Percentiles rank a stretch among this genome's conserved stretches.
These are phyloP conservation scores for Cecidostiba fungosa DNA, from an alignment of 2,888 invertebrate genomes.

Conservation along the genomic window DNA sequence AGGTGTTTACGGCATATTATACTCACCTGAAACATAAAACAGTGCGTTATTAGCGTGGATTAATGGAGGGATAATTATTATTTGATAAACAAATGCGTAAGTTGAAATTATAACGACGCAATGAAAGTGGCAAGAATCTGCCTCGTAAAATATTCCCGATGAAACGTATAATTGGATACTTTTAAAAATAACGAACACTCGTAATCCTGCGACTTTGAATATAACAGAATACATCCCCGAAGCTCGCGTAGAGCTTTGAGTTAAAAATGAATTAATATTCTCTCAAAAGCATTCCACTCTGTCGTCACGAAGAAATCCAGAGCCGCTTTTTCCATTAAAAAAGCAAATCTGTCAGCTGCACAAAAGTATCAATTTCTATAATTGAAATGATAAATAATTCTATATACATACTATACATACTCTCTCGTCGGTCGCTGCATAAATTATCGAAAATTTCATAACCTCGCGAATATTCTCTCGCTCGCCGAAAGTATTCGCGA, in stretches of 20 bases:
- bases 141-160: too few relatives aligned
- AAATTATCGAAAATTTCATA: conserved; percentile 54
- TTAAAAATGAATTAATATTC: neutral
- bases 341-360: neutral
- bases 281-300: neutral
- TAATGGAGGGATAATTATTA: neutral
- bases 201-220: too few relatives aligned
- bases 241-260: too few relatives aligned
- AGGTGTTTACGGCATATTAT: neutral
- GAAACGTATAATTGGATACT: too few relatives aligned
- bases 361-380: neutral
- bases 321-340: too few relatives aligned
- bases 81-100: neutral
- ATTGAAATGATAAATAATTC: neutral
- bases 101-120: neutral
- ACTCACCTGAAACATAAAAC: conserved; percentile 34
- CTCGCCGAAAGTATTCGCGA: conserved; percentile 35
- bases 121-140: neutral
- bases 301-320: too few relatives aligned
- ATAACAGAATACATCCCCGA: too few relatives aligned
- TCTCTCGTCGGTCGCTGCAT: neutral
- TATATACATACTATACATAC: too few relatives aligned
- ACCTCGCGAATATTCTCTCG: neutral
- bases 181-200: too few relatives aligned
- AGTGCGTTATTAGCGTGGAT: neutral